phyloP scores from a whole-genome alignment of 2,888 invertebrate genomes.

The Drosophila anceps region DNA sequence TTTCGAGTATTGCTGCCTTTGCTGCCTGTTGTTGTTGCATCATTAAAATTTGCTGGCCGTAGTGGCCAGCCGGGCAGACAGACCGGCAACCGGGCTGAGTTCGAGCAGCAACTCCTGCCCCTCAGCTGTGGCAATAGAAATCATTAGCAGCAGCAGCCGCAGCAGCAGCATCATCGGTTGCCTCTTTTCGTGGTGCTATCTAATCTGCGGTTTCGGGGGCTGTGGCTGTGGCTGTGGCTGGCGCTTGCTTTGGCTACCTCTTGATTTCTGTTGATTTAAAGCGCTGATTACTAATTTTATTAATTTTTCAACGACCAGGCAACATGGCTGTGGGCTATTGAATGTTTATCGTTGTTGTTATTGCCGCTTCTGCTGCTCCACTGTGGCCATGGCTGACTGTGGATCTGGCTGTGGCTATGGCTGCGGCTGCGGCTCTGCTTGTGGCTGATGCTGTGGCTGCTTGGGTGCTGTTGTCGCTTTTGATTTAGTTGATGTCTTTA shows the following conservation, averaged over 20 bases:
- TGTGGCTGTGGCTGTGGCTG: conserved; percentile 37
- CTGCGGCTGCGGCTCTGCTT: conserved; percentile 24
- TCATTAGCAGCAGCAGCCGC: conserved; percentile 65
- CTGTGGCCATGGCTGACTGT: conserved; percentile 27
- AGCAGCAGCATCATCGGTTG: conserved; percentile 24
- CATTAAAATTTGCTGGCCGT: conserved; percentile 65
- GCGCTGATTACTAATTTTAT: conserved; percentile 80
- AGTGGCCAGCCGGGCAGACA: conserved; percentile 58
- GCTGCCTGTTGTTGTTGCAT: conserved; percentile 48
- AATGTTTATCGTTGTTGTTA: conserved; percentile 41
- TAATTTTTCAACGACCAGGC: conserved; percentile 76
- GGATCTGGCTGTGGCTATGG: conserved; percentile 31
- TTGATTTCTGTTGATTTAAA: conserved; percentile 75
- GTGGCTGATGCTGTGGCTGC: conserved; percentile 49
- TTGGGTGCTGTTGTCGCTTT: conserved; percentile 77
- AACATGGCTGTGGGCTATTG: conserved; percentile 50
- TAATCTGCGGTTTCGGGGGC: conserved; percentile 70
- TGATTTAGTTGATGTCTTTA: conserved; percentile 83
- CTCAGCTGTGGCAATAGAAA: conserved; percentile 73
- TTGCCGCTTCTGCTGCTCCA: conserved; percentile 36
- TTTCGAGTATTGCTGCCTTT: not conserved
- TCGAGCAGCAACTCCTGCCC: conserved; percentile 19
- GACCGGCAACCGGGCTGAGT: conserved; percentile 53
- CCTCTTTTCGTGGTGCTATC: conserved; percentile 62
- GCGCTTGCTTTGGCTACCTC: conserved; percentile 62